phyloP scores from a whole-genome alignment of 2,113 vertebrate genomes.

The Macaca mulatta region DNA sequence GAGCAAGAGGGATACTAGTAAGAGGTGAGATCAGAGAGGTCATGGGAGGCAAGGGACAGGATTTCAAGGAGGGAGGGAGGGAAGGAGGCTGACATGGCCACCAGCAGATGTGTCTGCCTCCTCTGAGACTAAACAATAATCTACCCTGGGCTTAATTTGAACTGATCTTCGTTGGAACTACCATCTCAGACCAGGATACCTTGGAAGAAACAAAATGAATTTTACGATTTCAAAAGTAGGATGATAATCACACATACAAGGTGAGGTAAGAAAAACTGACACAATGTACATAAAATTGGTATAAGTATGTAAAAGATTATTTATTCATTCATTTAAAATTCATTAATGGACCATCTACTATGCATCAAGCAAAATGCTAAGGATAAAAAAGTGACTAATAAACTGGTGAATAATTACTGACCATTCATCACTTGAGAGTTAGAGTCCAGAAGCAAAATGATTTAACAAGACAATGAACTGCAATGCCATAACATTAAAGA shows the following conservation, averaged over 20 bases:
- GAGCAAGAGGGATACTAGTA: background rate
- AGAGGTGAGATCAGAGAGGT: background rate
- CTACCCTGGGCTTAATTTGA: background rate
- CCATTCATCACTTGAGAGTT: background rate
- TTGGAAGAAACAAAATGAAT: constrained; percentile 28
- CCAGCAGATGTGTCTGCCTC: background rate
- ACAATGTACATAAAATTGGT: background rate
- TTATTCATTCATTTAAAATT: constrained; percentile 26
- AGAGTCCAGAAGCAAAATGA: background rate
- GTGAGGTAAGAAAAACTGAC: background rate
- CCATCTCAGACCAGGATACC: background rate
- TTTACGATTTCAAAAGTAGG: background rate
- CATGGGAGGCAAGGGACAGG: too few relatives aligned
- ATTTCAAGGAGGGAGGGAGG: too few relatives aligned
- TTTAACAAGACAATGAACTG: background rate
- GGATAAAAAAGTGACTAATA: constrained; percentile 36
- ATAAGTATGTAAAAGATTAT: background rate
- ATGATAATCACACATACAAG: background rate
- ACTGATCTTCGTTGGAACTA: background rate
- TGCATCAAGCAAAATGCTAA: background rate
- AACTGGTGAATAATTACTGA: background rate
- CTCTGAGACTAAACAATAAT: background rate
- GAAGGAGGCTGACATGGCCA: background rate
- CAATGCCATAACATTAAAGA: background rate
- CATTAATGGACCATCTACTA: constrained; percentile 2